phyloP scores from a whole-genome alignment of 1,140 invertebrate species.

The Cydia splendana region DNA sequence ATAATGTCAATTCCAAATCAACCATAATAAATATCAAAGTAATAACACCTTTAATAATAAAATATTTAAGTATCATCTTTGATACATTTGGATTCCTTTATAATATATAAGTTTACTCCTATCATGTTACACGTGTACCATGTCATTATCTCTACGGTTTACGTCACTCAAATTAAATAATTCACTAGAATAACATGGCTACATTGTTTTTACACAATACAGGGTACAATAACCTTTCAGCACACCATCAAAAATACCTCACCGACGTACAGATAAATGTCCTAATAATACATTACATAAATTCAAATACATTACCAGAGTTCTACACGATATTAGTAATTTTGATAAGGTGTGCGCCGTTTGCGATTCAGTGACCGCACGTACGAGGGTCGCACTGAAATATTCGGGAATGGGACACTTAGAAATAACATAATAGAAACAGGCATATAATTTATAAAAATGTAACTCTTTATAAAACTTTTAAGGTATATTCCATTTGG shows the following conservation, averaged over 20 bases:
- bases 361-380: conserved; percentile 45
- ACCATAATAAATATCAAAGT: neutral
- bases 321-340: conserved; percentile 23
- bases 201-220: neutral
- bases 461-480: no score
- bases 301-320: conserved; percentile 13
- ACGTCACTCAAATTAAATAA: neutral
- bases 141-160: neutral
- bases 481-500: no score
- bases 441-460: no score
- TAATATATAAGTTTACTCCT: neutral
- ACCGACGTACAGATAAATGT: conserved; percentile 2
- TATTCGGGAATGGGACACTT: no score
- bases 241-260: neutral
- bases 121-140: neutral
- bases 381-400: no score
- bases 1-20: neutral
- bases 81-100: neutral
- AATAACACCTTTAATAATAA: no score
- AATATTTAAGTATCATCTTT: no score
- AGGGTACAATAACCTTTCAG: conserved; percentile 35
- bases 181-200: neutral
- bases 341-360: conserved; percentile 22
- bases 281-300: neutral
- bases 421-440: no score